Evolutionary conservation across 2,797 vertebrate genomes (phyloP), one percentile per base, ranked within the genome.

Genomic region (Falco cherrug): DNA sequence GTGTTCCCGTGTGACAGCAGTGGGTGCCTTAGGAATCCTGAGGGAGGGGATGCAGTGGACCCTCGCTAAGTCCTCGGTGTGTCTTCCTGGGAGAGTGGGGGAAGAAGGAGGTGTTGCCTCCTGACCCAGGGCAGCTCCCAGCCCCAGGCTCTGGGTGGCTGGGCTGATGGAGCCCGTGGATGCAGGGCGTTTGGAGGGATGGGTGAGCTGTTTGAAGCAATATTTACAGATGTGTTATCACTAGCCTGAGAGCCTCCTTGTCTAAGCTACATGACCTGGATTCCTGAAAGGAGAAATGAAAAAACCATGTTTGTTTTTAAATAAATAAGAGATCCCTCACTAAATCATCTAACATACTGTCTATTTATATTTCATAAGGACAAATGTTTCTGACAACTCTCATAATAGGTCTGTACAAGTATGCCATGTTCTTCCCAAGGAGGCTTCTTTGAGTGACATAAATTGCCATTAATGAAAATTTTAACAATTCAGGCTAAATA

Each of bases 281-380:
- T 98, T 98, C 90, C 73, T 97, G 94, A 97, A 97, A 97, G 95
- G 95, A 92, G 94, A 97, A 95, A 97, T 95, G 91, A 96, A 97
- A 98, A 97, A 97, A 97, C 95, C 94, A 95, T 97, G 96, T 97
- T 98, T 97, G 96, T 98, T 97, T 96, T 97, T 98, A 98, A 98
- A 96, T 91, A 97, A 98, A 98, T 98, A 98, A 98, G 98, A 97
- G 98, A 98, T 98, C 98, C 98, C 98, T 95, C 96, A 97, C 97
- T 98, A 98, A 96, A 97, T 98, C 97, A 98, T 90, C 98, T 98
- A 97, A 98, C 98, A 98, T 98, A 84, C 84, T 96, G 97, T 98
- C 98, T 98, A 99, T 99, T 98, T 98, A 99, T 99, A 98, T 99
- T 99, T 98, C 98, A 99, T 99, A 99, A 99, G 98, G 99, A 99